Percentiles rank a stretch among this genome's conserved stretches.
Conservation (phyloP, 2,113 vertebrate species). For the Laticauda laticaudata region DNA sequence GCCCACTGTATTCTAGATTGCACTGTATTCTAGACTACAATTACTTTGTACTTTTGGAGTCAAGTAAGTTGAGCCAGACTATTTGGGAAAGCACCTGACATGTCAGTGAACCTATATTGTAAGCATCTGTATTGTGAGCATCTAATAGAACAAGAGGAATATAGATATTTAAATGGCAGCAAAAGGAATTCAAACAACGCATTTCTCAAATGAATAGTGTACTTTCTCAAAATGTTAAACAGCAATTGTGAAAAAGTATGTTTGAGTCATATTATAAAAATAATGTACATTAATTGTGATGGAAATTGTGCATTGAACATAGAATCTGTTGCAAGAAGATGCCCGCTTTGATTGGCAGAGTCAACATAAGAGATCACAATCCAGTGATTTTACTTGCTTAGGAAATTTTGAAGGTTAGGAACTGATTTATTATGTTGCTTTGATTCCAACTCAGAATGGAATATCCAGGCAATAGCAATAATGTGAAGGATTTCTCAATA, state of each 20-base stretch:
- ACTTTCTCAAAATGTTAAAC: neutral
- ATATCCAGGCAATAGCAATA: neutral
- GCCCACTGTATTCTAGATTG: neutral
- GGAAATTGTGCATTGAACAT: neutral
- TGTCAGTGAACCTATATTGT: neutral
- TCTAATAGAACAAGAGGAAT: neutral
- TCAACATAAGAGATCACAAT: neutral
- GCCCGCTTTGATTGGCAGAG: neutral
- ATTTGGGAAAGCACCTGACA: neutral
- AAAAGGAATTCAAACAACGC: neutral
- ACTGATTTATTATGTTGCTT: neutral
- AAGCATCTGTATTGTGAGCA: neutral
- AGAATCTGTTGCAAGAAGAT: neutral
- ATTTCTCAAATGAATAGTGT: neutral
- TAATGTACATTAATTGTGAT: neutral
- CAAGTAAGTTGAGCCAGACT: neutral
- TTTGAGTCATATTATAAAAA: neutral
- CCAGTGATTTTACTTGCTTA: no score
- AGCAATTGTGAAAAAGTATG: neutral
- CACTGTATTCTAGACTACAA: no score
- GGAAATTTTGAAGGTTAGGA: neutral
- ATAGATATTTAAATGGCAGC: neutral
- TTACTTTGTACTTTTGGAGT: neutral
- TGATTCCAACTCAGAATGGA: neutral
- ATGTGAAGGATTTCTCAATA: neutral